phyloP scores from a whole-genome alignment of 2,113 vertebrate species.

The Donacobius atricapilla region DNA sequence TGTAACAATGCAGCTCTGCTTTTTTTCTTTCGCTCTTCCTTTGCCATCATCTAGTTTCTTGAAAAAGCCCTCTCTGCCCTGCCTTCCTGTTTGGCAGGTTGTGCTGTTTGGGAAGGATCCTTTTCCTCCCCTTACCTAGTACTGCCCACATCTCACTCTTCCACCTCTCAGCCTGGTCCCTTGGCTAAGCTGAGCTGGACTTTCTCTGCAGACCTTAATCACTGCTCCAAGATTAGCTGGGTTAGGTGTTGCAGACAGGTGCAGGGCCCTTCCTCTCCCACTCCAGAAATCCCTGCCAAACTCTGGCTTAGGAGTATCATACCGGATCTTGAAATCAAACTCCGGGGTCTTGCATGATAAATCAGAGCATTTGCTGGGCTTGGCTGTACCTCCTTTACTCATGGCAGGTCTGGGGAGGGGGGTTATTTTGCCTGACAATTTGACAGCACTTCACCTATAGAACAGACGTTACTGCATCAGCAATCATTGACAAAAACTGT shows the following conservation, averaged over 20 bases:
- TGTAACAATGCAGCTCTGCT: not conserved
- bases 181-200: constrained; percentile 1
- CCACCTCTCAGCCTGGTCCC: not conserved
- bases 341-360: not conserved
- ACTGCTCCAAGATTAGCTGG: not conserved
- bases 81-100: not conserved
- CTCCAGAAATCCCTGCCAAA: constrained; percentile 5
- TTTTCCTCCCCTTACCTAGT: not conserved
- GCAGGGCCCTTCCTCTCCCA: constrained; percentile 3
- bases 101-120: not conserved
- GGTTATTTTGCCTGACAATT: not conserved
- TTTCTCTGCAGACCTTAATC: constrained; percentile 5
- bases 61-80: not conserved
- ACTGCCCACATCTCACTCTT: not conserved
- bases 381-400: not conserved
- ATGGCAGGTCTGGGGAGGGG: not conserved
- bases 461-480: not conserved
- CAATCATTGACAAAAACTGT: not conserved
- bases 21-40: not conserved
- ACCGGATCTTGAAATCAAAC: not conserved
- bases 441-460: not conserved
- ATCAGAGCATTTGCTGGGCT: constrained; percentile 1
- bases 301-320: not conserved
- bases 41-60: not conserved
- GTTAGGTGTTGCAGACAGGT: constrained; percentile 1